These are phyloP conservation scores for Trachelipus rathkii DNA, from an alignment of 1,140 invertebrate species.

Conservation along the genomic window DNA sequence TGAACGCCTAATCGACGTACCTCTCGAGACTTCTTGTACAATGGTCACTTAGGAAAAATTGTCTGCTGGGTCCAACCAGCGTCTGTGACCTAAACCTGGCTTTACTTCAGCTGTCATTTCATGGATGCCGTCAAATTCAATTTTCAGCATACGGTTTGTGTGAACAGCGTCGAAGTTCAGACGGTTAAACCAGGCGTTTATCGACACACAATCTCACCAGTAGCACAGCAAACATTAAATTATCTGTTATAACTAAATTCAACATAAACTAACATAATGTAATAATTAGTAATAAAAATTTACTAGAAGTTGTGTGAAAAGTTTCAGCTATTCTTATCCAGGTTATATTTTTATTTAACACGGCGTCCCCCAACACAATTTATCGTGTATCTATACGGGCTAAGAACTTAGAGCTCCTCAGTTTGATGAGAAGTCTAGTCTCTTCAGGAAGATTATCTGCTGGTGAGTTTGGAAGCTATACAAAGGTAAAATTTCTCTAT, in stretches of 20 bases:
- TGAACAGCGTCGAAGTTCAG: slow-evolving; percentile 93
- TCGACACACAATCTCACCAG: slow-evolving; percentile 80
- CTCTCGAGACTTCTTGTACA: slow-evolving; percentile 89
- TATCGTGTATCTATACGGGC: slow-evolving; percentile 93
- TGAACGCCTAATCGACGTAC: slow-evolving; percentile 80
- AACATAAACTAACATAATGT: too few species aligned
- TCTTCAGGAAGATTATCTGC: slow-evolving; percentile 67
- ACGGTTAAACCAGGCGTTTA: slow-evolving; percentile 90
- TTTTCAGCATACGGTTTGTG: slow-evolving; percentile 92
- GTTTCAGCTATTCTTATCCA: too few species aligned
- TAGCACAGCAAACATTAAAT: slow-evolving; percentile 45
- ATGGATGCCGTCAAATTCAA: slow-evolving; percentile 96
- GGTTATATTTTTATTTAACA: too few species aligned
- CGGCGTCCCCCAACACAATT: slow-evolving; percentile 87
- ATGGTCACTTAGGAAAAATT: slow-evolving; percentile 94
- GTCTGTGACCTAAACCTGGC: slow-evolving; percentile 74
- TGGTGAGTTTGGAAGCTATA: slow-evolving; percentile 91
- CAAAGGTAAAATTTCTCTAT: slow-evolving; percentile 62
- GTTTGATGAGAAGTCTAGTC: slow-evolving; percentile 70
- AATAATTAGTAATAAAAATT: too few species aligned
- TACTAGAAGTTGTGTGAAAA: too few species aligned
- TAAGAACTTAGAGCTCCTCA: slow-evolving; percentile 72
- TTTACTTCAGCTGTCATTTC: slow-evolving; percentile 92
- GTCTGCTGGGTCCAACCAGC: slow-evolving; percentile 81
- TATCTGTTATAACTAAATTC: too few species aligned